Evolutionary conservation across 2,888 invertebrate genomes (phyloP).

Genomic region (Coecobrya sp.): DNA sequence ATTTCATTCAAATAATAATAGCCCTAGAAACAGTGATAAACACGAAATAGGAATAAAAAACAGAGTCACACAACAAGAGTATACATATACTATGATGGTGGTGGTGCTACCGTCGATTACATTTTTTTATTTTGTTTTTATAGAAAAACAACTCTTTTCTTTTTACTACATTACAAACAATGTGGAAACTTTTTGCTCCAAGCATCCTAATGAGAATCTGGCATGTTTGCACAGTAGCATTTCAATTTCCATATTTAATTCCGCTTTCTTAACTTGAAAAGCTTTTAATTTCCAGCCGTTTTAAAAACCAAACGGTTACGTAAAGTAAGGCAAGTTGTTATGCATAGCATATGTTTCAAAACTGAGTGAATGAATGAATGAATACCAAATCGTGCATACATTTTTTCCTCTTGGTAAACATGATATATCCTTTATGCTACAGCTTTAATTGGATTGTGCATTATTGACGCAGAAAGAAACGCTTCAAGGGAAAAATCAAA

Average conservation of each 20-base stretch:
- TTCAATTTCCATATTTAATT: conserved; percentile 46
- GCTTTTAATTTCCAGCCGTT: background rate
- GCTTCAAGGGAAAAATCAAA: conserved; percentile 10
- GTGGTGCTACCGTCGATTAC: too few relatives aligned
- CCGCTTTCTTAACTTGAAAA: conserved; percentile 12
- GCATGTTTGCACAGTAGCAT: conserved; percentile 60
- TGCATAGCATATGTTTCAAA: background rate
- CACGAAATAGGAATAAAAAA: too few relatives aligned
- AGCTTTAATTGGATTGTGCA: conserved; percentile 8
- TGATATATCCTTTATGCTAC: background rate
- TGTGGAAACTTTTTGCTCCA: background rate
- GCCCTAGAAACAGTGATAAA: too few relatives aligned
- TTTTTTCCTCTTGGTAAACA: background rate
- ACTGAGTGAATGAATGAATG: background rate
- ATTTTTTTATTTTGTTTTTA: background rate
- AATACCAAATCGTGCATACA: background rate
- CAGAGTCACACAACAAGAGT: too few relatives aligned
- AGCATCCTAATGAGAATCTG: conserved; percentile 64
- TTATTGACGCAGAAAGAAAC: background rate
- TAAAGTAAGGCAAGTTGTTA: background rate
- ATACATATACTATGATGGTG: too few relatives aligned
- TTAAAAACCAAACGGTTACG: background rate
- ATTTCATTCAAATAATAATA: too few relatives aligned
- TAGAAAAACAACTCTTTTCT: conserved; percentile 6
- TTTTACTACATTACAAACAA: background rate